Percentiles rank a stretch among this genome's conserved stretches.
Evolutionary conservation across 2,797 vertebrate genomes (phyloP).

Genomic region (Labeo calbasu): DNA sequence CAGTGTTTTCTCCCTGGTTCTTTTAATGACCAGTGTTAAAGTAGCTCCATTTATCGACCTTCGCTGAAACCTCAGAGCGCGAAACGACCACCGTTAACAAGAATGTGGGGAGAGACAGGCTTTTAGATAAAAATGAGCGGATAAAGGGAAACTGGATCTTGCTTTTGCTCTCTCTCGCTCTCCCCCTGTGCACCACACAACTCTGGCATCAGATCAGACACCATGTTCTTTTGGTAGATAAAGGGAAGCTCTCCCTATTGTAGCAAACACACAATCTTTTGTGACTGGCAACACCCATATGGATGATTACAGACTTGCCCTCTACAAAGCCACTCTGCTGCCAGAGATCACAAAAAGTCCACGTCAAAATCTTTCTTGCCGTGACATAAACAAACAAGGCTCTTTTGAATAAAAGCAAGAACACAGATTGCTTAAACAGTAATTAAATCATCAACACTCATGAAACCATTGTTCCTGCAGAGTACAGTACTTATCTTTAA

Average conservation of each 20-base stretch:
- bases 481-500: background rate
- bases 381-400: background rate
- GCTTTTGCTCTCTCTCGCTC: constrained; percentile 17
- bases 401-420: constrained; percentile 2
- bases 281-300: constrained; percentile 36
- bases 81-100: constrained; percentile 45
- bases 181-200: constrained; percentile 13
- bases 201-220: constrained; percentile 36
- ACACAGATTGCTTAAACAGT: background rate
- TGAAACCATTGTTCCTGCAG: background rate
- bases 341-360: constrained; percentile 22
- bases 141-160: constrained; percentile 43
- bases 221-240: constrained; percentile 45
- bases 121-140: constrained; percentile 45
- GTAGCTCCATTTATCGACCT: constrained; percentile 46
- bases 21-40: constrained; percentile 46
- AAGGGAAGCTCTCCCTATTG: constrained; percentile 40
- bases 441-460: background rate
- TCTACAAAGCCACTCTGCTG: constrained; percentile 33
- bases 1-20: constrained; percentile 34
- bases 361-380: background rate
- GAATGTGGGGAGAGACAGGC: constrained; percentile 37
- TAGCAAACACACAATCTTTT: constrained; percentile 36
- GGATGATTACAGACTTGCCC: constrained; percentile 36
- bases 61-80: constrained; percentile 29